phyloP scores from a whole-genome alignment of 2,113 vertebrate genomes.

The Microcebus jonahi region DNA sequence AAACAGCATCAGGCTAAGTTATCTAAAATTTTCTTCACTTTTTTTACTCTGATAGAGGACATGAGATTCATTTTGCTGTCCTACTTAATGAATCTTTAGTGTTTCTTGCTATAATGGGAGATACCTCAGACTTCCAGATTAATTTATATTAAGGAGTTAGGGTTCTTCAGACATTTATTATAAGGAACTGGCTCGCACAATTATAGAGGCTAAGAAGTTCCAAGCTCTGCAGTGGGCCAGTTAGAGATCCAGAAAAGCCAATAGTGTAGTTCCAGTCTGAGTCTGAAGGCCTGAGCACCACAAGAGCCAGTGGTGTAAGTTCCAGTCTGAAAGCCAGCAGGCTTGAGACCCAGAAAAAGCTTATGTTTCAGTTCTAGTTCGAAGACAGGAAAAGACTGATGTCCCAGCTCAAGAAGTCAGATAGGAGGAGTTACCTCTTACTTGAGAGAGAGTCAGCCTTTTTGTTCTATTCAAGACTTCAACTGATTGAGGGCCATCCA shows the following conservation, averaged over 20 bases:
- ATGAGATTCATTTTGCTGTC: not conserved
- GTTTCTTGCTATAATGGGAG: not conserved
- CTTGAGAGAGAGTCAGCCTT: not conserved
- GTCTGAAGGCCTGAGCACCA: not conserved
- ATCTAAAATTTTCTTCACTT: not conserved
- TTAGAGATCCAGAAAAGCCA: not conserved
- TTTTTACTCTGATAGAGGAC: not conserved
- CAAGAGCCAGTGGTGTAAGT: not conserved
- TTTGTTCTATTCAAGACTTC: not conserved
- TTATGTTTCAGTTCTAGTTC: not conserved
- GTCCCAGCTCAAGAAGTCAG: not conserved
- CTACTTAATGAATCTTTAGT: not conserved
- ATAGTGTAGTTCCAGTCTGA: not conserved
- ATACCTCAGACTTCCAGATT: not conserved
- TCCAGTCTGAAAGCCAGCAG: not conserved
- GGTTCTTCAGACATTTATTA: not conserved
- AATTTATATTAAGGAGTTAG: conserved; percentile 45
- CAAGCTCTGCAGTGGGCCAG: not conserved
- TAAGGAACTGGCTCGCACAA: not conserved
- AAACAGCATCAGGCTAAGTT: not conserved
- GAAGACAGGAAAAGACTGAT: not conserved
- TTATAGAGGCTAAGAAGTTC: not conserved
- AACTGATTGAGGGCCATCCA: not conserved
- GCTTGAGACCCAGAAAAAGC: not conserved
- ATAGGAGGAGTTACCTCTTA: not conserved